Base-by-base conservation (phyloP, 2,797 vertebrate genomes). In the Psittacula derbiana region DNA sequence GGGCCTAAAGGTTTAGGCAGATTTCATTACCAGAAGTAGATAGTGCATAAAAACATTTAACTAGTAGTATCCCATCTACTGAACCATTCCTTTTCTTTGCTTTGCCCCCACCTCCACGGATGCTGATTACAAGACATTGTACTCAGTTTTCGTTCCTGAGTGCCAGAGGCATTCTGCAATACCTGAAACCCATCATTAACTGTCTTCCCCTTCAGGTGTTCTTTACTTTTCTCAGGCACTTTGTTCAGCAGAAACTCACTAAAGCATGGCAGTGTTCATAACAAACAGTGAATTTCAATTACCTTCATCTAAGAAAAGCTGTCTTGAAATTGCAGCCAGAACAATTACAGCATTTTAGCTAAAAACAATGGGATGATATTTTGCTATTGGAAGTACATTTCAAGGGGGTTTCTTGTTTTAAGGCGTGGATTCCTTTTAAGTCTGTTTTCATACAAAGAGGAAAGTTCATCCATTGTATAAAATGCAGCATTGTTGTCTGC, bases 271-370 rank as follows among this genome's bases (percentile, higher is more conserved):
- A 80, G 55, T 14, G 62, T 88, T 97, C 73, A 66, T 70, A 96
- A 65, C 57, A 93, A 90, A n/a, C 61, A 96, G 49, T 89, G 92
- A 93, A 93, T 96, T 91, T 93, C 97, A 97, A 96, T 96, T 97
- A 94, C 76, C 53, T 64, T 86, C 94, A 90, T 78, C n/a, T 21
- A 79, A 92, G 78, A 81, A 90, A 76, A 95, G 57, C 55, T 94
- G 57, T 66, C 94, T 94, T 85, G 93, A 95, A 82, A 80, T 76
- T 94, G 94, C 92, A 97, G 86, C 47, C 46, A 72, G 96, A 84
- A 75, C 88, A 97, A 97, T 97, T 96, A 96, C n/a, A 49, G 70
- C 78, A 88, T 76, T 95, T 95, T 92, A 85, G 52, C 83, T 92
- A 52, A 84, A 97, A 97, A 94, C 74, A 96, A 80, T 57, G 41